Conservation (phyloP, 2,888 invertebrate species). For the Mythimna impura region DNA sequence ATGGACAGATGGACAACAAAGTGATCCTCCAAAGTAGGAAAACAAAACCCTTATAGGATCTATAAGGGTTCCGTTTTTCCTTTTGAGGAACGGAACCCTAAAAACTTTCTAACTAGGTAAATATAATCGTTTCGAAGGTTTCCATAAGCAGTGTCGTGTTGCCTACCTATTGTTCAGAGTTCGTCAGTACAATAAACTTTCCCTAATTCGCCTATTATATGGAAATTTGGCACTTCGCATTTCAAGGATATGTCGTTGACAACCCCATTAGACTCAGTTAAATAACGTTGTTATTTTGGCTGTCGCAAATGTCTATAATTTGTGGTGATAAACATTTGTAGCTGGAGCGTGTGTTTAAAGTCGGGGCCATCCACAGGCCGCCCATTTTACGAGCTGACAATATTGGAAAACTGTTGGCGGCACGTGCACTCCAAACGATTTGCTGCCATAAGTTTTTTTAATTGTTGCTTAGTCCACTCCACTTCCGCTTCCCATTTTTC, state of each 20-base stretch:
- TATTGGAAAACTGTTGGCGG: conserved; percentile 85
- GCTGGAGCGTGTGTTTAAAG: conserved; percentile 73
- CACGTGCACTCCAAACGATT: conserved; percentile 79
- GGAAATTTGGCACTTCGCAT: conserved; percentile 49
- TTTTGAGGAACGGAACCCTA: too few relatives aligned
- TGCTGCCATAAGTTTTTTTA: conserved; percentile 65
- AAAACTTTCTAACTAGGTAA: background rate
- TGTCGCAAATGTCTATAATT: conserved; percentile 61
- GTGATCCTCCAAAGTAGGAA: too few relatives aligned
- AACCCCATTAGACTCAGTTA: conserved; percentile 57
- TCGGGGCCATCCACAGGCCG: conserved; percentile 55
- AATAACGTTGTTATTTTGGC: conserved; percentile 53
- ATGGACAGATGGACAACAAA: too few relatives aligned
- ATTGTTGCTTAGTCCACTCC: conserved; percentile 58
- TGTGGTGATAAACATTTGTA: conserved; percentile 48
- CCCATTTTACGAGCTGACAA: conserved; percentile 78
- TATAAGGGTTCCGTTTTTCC: too few relatives aligned
- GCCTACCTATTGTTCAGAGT: conserved; percentile 10
- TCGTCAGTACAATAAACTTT: conserved; percentile 40
- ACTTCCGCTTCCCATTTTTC: conserved; percentile 51
- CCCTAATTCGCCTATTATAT: conserved; percentile 49
- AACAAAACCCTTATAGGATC: too few relatives aligned
- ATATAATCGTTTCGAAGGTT: background rate
- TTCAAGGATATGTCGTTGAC: conserved; percentile 53
- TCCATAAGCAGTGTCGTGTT: conserved; percentile 17